phyloP scores from a whole-genome alignment of 2,797 vertebrate genomes.

The Heterohyrax brucei region DNA sequence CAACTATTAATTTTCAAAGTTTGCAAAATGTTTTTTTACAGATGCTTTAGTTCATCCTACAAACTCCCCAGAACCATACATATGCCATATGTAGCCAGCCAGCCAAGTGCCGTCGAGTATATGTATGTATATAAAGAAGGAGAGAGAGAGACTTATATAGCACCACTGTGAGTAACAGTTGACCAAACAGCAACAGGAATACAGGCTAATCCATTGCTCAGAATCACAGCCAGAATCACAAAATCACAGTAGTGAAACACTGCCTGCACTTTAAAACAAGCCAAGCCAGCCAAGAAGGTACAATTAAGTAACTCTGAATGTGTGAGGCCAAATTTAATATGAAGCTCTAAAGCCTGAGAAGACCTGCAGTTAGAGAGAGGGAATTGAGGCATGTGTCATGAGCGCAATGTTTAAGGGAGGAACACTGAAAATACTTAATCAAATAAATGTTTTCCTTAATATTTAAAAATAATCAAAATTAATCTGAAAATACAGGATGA shows the following conservation, averaged over 20 bases:
- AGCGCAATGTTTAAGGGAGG: not conserved
- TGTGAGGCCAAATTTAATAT: not conserved
- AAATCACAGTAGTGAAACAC: not conserved
- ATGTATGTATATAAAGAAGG: too few species aligned
- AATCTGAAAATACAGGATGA: not conserved
- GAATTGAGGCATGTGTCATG: not conserved
- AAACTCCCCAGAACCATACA: too few species aligned
- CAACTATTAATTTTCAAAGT: too few species aligned
- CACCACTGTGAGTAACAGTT: not conserved
- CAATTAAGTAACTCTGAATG: slow-evolving; percentile 27
- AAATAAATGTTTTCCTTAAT: not conserved
- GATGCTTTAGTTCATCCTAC: too few species aligned
- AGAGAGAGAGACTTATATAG: too few species aligned
- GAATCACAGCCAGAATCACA: not conserved
- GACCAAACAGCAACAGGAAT: too few species aligned
- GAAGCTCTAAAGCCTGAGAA: slow-evolving; percentile 25
- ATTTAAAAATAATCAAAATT: not conserved
- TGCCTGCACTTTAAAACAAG: slow-evolving; percentile 50
- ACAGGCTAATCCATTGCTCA: slow-evolving; percentile 10
- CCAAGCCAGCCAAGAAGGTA: not conserved
- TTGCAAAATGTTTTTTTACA: too few species aligned
- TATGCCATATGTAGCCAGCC: too few species aligned
- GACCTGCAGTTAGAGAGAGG: not conserved
- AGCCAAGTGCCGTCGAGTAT: too few species aligned
- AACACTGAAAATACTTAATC: not conserved